Evolutionary conservation across 2,113 vertebrate genomes (phyloP), one percentile per base, ranked within the genome.

Genomic region (Channa maculata): DNA sequence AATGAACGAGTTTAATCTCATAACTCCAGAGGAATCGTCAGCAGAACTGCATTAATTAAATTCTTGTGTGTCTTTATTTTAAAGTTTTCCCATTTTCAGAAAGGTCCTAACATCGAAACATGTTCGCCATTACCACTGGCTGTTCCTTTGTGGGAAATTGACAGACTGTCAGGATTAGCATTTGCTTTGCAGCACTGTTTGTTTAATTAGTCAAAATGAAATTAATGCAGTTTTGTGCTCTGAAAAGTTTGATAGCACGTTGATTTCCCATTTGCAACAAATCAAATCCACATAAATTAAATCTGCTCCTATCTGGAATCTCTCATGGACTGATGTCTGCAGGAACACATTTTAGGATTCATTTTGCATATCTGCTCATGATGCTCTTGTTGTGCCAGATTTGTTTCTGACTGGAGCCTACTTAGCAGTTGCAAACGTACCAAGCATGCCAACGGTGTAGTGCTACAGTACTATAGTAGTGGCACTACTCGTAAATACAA

Each of bases 1-100:
- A 86, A 91, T 91, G 85, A 91, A 92, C 84, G 83, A 80, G 78
- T 85, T 91, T 91, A 90, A 93, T 91, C 85, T 86, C 2, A 2
- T 64, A 87, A 86, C 88, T 91, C 86, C 77, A 72, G 71, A 87
- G 77, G 67, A 85, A 82, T 64, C 74, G 65, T 74, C 82, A 71
- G 77, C 65, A 55, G 54, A 64, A 62, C 65, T 39, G 59, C 76
- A 76, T 88, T 91, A 87, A 88, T 88, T 88, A 87, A 82, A 43
- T 76, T 53, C 62, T 58, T 71, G 45, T 52, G 50, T 55, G 33
- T 75, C 3, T 75, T 76, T n/a, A 12, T 75, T 79, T 79, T 62
- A 50, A 80, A 77, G 53, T 87, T 82, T 58, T n/a, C 49, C 34
- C 53, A 51, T 65, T 68, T 83, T 71, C 34, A 33, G 34, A 72